Evolutionary conservation across 2,888 invertebrate genomes (phyloP), one percentile per base, ranked within the genome.

Genomic region (Xestobium rufovillosum): DNA sequence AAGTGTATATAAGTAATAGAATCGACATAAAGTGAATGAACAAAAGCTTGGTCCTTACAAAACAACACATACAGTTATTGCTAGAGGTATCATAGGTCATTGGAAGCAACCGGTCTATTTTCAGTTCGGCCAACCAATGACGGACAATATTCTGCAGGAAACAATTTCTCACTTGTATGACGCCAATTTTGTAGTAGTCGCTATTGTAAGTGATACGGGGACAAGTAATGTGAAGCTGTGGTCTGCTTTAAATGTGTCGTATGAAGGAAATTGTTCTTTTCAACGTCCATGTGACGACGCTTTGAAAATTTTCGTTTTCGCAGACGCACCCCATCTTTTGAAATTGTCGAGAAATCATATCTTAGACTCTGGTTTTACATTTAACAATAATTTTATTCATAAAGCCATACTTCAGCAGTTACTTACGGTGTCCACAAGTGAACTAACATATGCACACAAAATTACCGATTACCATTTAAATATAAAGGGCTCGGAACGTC

Each of bases 191-290:
- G 47, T 23, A 12, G 52, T 54, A 15, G 51, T 53, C 4, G 43
- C 46, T 8, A 42, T 49, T 23, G 39, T 39, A 6, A 43, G 43
- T 39, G 52, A 55, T 25, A 44, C 52, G 43, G 48, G 48, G 8
- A 10, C 42, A 6, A 15, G 30, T 31, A 52, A 48, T 25, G 23
- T 31, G 13, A 16, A 15, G 11, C 29, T 49, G 3, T 47, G 45
- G 48, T 28, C 31, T 4, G 10, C 42, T 37, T 26, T 49, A 19
- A 36, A 42, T 31, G 34, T 49, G 11, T 38, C 36, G 3, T 36
- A 38, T 32, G 16, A 43, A n/a, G 45, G 42, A 39, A 41, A 40
- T 26, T 47, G 34, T 31, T 41, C 26, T 33, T 44, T 47, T 32
- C 4, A 3, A 3, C 38, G 47, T 42, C 48, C 48, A 3, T 16